Percentiles rank a stretch among this genome's conserved stretches.
phyloP scores from a whole-genome alignment of 2,113 vertebrate genomes.

The Mus spicilegus region DNA sequence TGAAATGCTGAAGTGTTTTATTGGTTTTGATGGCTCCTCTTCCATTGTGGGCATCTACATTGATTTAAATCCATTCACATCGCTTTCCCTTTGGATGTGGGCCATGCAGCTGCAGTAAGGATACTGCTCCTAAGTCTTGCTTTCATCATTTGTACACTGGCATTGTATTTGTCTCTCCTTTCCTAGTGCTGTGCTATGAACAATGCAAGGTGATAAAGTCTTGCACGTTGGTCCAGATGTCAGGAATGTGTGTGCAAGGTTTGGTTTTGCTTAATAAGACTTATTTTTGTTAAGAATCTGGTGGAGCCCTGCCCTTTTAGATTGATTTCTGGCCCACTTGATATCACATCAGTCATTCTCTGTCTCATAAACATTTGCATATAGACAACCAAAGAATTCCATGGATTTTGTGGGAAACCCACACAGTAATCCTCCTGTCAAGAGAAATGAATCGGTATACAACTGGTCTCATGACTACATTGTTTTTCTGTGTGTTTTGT shows the following conservation, averaged over 20 bases:
- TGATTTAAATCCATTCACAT: not conserved
- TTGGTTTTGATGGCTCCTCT: constrained; percentile 2
- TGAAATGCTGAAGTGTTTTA: not conserved
- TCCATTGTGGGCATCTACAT: not conserved
- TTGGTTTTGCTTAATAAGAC: not conserved
- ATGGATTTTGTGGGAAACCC: too few species aligned
- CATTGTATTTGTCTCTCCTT: not conserved
- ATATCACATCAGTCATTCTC: too few species aligned
- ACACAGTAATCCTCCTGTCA: not conserved
- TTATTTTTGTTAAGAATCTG: not conserved
- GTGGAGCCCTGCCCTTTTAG: not conserved
- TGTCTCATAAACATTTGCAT: too few species aligned
- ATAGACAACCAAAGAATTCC: too few species aligned
- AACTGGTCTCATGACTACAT: not conserved
- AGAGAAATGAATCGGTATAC: not conserved
- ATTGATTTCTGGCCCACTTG: not conserved
- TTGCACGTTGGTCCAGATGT: not conserved
- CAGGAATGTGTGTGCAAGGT: not conserved
- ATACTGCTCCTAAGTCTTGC: not conserved
- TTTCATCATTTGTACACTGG: constrained; percentile 36
- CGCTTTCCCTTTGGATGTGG: constrained; percentile 41
- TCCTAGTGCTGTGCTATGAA: not conserved
- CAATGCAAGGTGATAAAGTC: not conserved
- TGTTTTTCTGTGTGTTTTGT: not conserved
- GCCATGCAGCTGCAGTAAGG: not conserved